Evolutionary conservation across 2,113 vertebrate species (phyloP).

Genomic region (Morone chrysops): DNA sequence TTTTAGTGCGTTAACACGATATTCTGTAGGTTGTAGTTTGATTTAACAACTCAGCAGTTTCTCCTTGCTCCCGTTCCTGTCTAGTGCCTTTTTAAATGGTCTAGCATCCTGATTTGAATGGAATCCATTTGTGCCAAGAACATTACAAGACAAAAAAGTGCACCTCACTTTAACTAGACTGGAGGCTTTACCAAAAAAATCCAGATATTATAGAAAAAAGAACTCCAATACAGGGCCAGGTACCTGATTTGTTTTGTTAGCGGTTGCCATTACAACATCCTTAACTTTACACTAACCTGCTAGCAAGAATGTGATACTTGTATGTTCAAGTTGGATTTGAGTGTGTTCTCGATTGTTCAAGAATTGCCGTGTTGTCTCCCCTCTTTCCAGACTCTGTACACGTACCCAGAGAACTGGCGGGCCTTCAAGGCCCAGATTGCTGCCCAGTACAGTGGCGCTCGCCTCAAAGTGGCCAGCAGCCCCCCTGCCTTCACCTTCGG

Average conservation of each 20-base stretch:
- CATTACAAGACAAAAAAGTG: background rate
- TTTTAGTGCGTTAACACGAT: background rate
- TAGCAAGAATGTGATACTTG: background rate
- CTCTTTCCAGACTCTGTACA: constrained; percentile 90
- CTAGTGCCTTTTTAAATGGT: background rate
- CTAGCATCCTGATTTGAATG: rapidly evolving
- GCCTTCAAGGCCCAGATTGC: constrained; percentile 95
- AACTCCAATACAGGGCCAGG: background rate
- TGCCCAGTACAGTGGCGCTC: constrained; percentile 92
- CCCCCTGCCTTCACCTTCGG: constrained; percentile 95
- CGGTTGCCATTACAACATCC: too few species aligned
- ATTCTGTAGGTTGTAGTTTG: rapidly evolving
- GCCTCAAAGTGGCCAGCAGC: constrained; percentile 87
- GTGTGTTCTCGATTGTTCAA: background rate
- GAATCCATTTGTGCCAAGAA: background rate
- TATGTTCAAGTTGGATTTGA: background rate
- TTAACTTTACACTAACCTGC: background rate
- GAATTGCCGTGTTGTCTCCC: background rate
- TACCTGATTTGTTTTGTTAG: too few species aligned
- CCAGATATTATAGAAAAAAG: background rate
- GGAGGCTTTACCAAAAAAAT: background rate
- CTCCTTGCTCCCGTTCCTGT: rapidly evolving
- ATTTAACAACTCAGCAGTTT: background rate
- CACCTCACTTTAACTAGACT: rapidly evolving
- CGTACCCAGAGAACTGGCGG: constrained; percentile 96